These are phyloP conservation scores for Antennarius striatus DNA, from an alignment of 2,113 vertebrate species.

Conservation along the genomic window DNA sequence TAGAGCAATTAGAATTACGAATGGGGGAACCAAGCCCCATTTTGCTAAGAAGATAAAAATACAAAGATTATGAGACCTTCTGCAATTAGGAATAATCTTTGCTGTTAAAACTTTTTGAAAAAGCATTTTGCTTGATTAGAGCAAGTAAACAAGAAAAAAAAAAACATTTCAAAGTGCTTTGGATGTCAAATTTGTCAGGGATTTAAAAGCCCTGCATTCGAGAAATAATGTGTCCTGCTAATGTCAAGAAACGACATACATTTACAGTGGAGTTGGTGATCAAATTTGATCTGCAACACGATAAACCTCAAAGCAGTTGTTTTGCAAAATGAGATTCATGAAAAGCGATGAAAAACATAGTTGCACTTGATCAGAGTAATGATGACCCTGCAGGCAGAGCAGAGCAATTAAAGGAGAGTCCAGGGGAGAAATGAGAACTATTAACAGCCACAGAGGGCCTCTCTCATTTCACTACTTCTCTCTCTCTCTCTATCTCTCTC, in stretches of 20 bases:
- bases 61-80: conserved; percentile 22
- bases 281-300: conserved; percentile 51
- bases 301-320: conserved; percentile 71
- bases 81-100: conserved; percentile 28
- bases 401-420: conserved; percentile 76
- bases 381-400: conserved; percentile 75
- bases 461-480: conserved; percentile 20
- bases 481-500: conserved; percentile 25
- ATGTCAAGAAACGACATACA: conserved; percentile 40
- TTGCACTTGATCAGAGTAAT: conserved; percentile 76
- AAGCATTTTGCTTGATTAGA: conserved; percentile 59
- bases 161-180: conserved; percentile 61
- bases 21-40: conserved; percentile 25
- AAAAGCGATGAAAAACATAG: conserved; percentile 68
- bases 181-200: conserved; percentile 40
- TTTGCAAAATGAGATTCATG: conserved; percentile 73
- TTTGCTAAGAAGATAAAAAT: conserved; percentile 28
- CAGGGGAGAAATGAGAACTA: conserved; percentile 77
- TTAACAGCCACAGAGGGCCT: conserved; percentile 75
- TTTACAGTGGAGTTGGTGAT: conserved; percentile 55
- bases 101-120: conserved; percentile 28
- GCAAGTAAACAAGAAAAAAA: conserved; percentile 28
- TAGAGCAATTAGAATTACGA: conserved; percentile 36
- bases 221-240: conserved; percentile 56
- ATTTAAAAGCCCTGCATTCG: conserved; percentile 48